Evolutionary conservation across 2,113 vertebrate genomes (phyloP).

Genomic region (Syngnathus floridae): DNA sequence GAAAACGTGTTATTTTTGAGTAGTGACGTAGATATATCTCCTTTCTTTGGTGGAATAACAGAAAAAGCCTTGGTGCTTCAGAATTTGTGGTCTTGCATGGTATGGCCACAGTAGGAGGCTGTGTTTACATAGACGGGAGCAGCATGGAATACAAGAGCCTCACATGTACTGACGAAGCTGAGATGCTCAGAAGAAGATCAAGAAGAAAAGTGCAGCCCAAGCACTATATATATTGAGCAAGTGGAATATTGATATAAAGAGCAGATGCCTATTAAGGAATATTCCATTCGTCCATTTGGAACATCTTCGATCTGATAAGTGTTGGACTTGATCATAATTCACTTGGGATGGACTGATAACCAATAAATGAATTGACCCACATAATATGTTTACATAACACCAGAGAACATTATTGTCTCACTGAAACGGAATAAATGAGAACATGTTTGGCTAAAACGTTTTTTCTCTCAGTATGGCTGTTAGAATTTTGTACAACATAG

Average conservation of each 20-base stretch:
- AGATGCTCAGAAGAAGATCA: conserved; percentile 27
- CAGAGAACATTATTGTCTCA: neutral
- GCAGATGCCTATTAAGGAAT: conserved; percentile 19
- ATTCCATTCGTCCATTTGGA: neutral
- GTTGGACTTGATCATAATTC: neutral
- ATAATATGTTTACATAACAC: neutral
- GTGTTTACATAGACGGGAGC: conserved; percentile 38
- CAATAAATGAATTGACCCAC: neutral
- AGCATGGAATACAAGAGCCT: conserved; percentile 25
- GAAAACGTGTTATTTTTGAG: neutral
- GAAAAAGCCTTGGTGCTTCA: conserved; percentile 8
- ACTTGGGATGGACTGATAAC: neutral
- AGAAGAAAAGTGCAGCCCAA: neutral
- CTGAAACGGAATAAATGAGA: neutral
- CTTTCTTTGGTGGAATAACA: conserved; percentile 8
- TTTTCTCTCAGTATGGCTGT: neutral
- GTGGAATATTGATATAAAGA: conserved; percentile 7
- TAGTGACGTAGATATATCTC: neutral
- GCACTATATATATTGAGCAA: neutral
- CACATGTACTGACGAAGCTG: conserved; percentile 12
- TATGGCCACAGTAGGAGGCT: conserved; percentile 18
- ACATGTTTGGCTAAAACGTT: neutral
- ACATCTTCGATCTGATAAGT: neutral
- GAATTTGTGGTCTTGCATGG: conserved; percentile 26
- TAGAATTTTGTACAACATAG: neutral